A percentile compares a stretch with the other conserved stretches of the same genome.
These are phyloP conservation scores for Lithophane ornitopus DNA, from an alignment of 2,888 invertebrate species.

Conservation along the genomic window DNA sequence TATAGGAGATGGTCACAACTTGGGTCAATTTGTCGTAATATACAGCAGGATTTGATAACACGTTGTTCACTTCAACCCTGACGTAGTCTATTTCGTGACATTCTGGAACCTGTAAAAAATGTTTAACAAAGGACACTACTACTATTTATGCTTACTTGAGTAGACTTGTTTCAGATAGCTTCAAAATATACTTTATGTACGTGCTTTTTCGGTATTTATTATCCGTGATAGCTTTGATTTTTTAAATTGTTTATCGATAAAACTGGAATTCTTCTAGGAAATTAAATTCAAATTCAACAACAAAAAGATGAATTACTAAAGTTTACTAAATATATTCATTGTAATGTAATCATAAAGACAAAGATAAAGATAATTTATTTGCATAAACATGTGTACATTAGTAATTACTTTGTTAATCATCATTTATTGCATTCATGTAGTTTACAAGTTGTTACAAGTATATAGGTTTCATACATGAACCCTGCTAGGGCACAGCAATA, in stretches of 20 bases:
- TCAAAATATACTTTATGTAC: not conserved
- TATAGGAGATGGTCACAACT: conserved; percentile 59
- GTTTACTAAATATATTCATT: not conserved
- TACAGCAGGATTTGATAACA: conserved; percentile 58
- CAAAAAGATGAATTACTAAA: not conserved
- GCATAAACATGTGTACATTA: too few relatives aligned
- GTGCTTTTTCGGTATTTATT: not conserved
- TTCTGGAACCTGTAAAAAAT: conserved; percentile 56
- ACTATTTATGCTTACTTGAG: not conserved
- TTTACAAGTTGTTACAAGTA: too few relatives aligned
- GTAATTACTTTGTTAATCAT: too few relatives aligned
- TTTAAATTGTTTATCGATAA: not conserved
- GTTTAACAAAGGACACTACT: not conserved
- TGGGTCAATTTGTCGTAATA: conserved; percentile 44
- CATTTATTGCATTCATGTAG: too few relatives aligned
- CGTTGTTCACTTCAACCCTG: conserved; percentile 61
- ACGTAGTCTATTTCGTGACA: conserved; percentile 57
- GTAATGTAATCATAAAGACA: too few relatives aligned
- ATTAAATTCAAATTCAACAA: not conserved
- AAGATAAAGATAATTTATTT: too few relatives aligned
- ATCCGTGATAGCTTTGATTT: not conserved
- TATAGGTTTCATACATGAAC: too few relatives aligned
- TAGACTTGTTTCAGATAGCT: not conserved
- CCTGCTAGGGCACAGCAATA: too few relatives aligned
- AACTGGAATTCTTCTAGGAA: not conserved